Base-by-base conservation (phyloP, 1,140 invertebrate genomes). In the Heliothis virescens region DNA sequence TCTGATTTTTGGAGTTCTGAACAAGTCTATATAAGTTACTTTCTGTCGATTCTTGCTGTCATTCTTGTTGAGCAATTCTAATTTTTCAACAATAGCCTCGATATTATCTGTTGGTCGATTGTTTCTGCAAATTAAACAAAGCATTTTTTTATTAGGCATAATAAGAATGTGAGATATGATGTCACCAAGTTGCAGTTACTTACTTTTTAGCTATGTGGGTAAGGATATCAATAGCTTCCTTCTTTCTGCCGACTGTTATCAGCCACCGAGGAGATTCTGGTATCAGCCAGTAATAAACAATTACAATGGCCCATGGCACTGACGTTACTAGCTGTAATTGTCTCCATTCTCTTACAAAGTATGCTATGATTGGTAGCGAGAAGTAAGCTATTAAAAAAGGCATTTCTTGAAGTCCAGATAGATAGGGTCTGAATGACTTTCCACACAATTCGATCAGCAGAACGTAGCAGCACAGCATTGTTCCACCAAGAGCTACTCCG, bases 1-100 rank as follows among this genome's bases (percentile, higher is more conserved):
- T 73, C 97, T 93, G 89, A 98, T 95, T 89, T 97, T 97, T 0
- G 96, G 96, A 0, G 97, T 98, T 73, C 95, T 94, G 79, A 98
- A 96, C 9, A 98, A 91, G 79, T 94, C 91, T 82, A 95, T 83
- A 87, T 87, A 91, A 0, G 89, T 29, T 77, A 86, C 4, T 41
- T 41, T 41, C 5, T 41, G 34, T 41, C 80, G 67, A 92, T 91
- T 18, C 82, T 89, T 48, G 81, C 81, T 53, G 88, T 41, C 34
- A 91, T 90, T 10, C 85, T 87, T 41, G 92, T 34, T 67, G 9
- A 34, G 79, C 1, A 79, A 77, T 82, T 90, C 85, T 73, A 87
- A 50, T 83, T 88, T 84, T 13, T 90, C 83, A 4, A 96, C 94
- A 59, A 96, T 94, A 1, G 82, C 69, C 79, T 90, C 91, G 10